Evolutionary conservation across 2,113 vertebrate species (phyloP).

Genomic region (Sapayoa aenigma): DNA sequence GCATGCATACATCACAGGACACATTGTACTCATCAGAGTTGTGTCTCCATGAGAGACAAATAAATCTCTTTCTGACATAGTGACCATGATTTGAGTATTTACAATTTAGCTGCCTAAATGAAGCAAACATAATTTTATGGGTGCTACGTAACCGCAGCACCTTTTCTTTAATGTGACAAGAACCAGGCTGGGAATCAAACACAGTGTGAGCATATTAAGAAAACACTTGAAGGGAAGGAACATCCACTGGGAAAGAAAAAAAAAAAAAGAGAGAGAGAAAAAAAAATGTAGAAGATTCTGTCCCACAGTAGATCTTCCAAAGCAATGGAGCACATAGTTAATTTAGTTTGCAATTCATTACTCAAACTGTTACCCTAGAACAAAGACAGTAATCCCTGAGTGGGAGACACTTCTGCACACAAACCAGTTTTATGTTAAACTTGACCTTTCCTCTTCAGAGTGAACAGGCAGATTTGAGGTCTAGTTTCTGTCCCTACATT

Average conservation of each 20-base stretch:
- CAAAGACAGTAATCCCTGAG: background rate
- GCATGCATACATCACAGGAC: accelerated
- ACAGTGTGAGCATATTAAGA: background rate
- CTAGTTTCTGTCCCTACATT: background rate
- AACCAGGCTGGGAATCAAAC: background rate
- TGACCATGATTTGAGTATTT: background rate
- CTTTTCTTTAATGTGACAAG: background rate
- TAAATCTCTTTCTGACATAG: background rate
- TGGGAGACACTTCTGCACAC: background rate
- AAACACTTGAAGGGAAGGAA: background rate
- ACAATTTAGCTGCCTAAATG: background rate
- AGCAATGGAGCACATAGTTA: background rate
- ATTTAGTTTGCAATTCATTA: background rate
- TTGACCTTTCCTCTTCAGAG: background rate
- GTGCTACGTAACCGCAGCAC: background rate
- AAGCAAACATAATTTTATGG: background rate
- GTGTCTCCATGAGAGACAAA: background rate
- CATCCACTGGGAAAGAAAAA: accelerated
- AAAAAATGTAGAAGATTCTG: background rate
- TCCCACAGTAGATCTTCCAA: background rate
- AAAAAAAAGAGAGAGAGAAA: too few species aligned
- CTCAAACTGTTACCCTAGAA: background rate
- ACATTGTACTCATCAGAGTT: background rate
- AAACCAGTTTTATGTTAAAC: background rate
- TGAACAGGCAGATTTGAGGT: background rate